A percentile compares a stretch with the other conserved stretches of the same genome.
phyloP scores from a whole-genome alignment of 2,888 invertebrate genomes.

The Dorcus parallelipipedus region DNA sequence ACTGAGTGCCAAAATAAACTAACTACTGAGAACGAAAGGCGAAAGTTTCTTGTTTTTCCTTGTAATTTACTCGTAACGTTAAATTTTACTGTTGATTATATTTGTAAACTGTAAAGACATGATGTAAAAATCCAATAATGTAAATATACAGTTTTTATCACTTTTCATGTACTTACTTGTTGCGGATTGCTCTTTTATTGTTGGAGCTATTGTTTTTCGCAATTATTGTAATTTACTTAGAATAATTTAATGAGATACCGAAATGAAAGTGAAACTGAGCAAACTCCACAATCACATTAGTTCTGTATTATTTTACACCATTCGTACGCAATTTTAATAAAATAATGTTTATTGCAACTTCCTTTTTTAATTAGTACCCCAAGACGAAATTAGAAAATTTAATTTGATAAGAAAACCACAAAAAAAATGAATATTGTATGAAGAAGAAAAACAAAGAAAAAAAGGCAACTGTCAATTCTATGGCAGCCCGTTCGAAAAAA shows the following conservation, averaged over 20 bases:
- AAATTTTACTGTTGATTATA: conserved; percentile 13
- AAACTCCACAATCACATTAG: conserved; percentile 41
- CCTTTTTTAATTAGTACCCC: too few species aligned
- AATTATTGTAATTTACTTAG: not conserved
- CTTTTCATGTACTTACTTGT: not conserved
- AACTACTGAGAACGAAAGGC: not conserved
- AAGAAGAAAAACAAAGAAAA: too few species aligned
- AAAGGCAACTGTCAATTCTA: too few species aligned
- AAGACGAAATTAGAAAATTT: too few species aligned
- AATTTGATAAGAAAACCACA: too few species aligned
- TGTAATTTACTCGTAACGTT: conserved; percentile 6
- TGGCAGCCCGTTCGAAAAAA: too few species aligned
- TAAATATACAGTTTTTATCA: conserved; percentile 6
- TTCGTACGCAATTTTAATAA: conserved; percentile 45
- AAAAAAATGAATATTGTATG: too few species aligned
- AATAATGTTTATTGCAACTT: conserved; percentile 22
- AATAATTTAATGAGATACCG: not conserved
- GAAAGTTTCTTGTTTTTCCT: not conserved
- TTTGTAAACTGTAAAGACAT: conserved; percentile 8
- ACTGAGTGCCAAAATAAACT: conserved; percentile 16
- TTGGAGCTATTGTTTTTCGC: too few species aligned
- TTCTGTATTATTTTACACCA: conserved; percentile 43
- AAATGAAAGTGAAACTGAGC: conserved; percentile 17
- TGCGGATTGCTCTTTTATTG: conserved; percentile 2
- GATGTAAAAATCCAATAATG: conserved; percentile 5